phyloP scores from a whole-genome alignment of 2,113 vertebrate species.

The Centropristis striata region DNA sequence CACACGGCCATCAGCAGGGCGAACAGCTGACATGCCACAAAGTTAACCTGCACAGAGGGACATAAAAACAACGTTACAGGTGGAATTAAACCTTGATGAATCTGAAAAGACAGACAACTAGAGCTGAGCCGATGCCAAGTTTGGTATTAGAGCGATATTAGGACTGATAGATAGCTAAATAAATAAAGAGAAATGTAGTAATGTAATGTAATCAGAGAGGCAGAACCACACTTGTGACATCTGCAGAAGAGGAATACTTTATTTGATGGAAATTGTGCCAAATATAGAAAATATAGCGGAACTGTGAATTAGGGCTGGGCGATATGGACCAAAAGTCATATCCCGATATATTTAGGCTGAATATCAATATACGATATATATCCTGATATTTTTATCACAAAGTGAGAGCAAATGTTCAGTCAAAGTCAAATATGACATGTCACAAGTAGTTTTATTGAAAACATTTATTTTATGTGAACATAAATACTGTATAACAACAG shows the following conservation, averaged over 20 bases:
- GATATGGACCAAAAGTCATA: no score
- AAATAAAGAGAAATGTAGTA: background rate
- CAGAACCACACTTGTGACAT: background rate
- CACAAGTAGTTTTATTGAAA: no score
- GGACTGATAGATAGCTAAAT: background rate
- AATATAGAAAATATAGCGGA: background rate
- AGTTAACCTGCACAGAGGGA: constrained; percentile 91
- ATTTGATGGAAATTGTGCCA: background rate
- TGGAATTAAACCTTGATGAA: background rate
- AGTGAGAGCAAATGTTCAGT: no score
- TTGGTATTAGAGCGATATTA: background rate
- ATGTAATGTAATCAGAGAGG: background rate
- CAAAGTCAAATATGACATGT: no score
- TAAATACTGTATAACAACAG: no score
- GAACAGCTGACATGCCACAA: constrained; percentile 97
- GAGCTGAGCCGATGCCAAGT: background rate
- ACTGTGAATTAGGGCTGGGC: no score
- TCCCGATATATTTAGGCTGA: no score
- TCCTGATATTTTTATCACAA: no score
- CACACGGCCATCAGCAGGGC: constrained; percentile 96
- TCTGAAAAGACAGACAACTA: background rate
- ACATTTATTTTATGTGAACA: no score
- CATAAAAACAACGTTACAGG: background rate
- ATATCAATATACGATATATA: no score
- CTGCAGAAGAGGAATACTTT: background rate